A percentile compares a stretch with the other conserved stretches of the same genome.
Conservation (phyloP, 2,113 vertebrate genomes). For the Urocynchramus pylzowi region DNA sequence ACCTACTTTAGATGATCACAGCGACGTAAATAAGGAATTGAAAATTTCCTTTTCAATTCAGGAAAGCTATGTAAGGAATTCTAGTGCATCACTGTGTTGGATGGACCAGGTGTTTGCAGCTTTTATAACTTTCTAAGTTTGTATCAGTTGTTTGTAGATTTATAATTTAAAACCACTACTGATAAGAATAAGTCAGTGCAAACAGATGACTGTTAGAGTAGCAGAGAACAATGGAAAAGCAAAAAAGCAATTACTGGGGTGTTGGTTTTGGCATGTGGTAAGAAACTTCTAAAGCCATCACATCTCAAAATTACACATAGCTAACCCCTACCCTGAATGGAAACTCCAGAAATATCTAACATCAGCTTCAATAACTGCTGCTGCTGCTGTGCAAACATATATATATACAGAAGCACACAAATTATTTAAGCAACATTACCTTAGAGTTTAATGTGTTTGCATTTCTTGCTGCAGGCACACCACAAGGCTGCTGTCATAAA, state of each 20-base stretch:
- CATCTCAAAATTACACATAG: not conserved
- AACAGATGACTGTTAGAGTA: not conserved
- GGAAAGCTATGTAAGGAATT: not conserved
- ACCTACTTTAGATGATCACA: not conserved
- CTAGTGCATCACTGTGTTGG: not conserved
- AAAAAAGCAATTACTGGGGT: not conserved
- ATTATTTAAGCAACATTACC: constrained; percentile 19
- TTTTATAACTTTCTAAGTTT: not conserved
- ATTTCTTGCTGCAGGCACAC: not conserved
- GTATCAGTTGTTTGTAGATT: not conserved
- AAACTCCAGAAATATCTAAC: not conserved
- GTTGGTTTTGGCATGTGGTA: not conserved
- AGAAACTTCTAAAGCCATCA: not conserved
- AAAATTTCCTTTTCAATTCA: too few species aligned
- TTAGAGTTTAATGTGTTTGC: not conserved
- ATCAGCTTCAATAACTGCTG: not conserved
- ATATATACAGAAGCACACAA: not conserved
- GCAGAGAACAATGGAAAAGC: not conserved
- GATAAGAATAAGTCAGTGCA: not conserved
- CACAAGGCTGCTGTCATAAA: not conserved
- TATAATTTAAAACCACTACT: not conserved
- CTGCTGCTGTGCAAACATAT: not conserved
- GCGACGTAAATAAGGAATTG: constrained; percentile 20
- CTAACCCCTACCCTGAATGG: not conserved
- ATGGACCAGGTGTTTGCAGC: not conserved